Evolutionary conservation across 2,113 vertebrate species (phyloP), one percentile per base, ranked within the genome.

Genomic region (Charadrius vociferus): DNA sequence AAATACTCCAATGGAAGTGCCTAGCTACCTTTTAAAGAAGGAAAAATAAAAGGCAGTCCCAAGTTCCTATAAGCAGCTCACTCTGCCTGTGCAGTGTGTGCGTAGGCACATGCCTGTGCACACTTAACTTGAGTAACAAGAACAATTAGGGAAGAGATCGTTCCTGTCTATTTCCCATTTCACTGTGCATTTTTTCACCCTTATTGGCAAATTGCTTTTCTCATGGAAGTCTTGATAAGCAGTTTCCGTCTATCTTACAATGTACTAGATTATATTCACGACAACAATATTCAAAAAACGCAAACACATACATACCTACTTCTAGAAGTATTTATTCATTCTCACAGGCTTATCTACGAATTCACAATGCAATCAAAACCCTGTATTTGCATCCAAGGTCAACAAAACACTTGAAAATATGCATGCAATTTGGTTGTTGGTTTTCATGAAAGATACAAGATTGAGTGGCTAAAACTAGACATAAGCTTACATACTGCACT

Each of bases 351-450:
- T 92, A 75, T 79, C 80, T 82, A 39, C 39, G 55, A 73, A 86
- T 37, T 49, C 65, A 79, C 68, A 91, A 78, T 14, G 19, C 68
- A 89, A 78, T 47, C 70, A 72, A 86, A 91, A 1, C 22, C 9
- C 50, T 65, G 11, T 18, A 36, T 79, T 91, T 89, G 71, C 61
- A 93, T 59, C 43, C 73, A 87, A 68, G 78, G 53, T 77, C 93
- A 95, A 89, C 45, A 89, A 83, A 87, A 75, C 62, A 53, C 93
- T 94, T 87, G 66, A 82, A 72, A 91, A 86, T 58, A 72, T 30
- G 22, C 56, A 58, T 65, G 14, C 43, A 77, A 29, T 65, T 83
- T 45, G 72, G 26, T 84, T 39, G 26, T 18, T 75, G 87, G 30
- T 72, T 93, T 90, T 73, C 45, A 66, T 9, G 24, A 58, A 81